phyloP scores from a whole-genome alignment of 2,113 vertebrate species.

The Galemys pyrenaicus region DNA sequence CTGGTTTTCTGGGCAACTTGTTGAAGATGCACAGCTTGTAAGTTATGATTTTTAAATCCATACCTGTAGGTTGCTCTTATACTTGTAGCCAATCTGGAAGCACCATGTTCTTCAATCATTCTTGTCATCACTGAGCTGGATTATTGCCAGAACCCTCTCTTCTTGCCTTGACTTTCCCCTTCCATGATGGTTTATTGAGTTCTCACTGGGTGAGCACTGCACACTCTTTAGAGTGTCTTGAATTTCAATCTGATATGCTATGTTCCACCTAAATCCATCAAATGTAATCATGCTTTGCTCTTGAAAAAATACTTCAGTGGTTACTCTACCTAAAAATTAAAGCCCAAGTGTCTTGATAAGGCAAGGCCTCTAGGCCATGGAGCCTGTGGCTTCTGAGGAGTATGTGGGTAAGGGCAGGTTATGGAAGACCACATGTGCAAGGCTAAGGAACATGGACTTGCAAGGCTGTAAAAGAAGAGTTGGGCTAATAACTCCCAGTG shows the following conservation, averaged over 20 bases:
- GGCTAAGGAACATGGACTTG: neutral
- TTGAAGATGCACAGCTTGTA: neutral
- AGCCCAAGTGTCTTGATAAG: neutral
- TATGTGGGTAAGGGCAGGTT: fast-evolving
- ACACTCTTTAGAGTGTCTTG: fast-evolving
- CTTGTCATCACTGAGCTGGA: neutral
- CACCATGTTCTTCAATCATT: neutral
- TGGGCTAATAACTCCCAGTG: neutral
- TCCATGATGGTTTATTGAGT: neutral
- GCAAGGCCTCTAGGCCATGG: fast-evolving
- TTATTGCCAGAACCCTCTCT: neutral
- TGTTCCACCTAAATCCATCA: neutral
- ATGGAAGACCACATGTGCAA: fast-evolving
- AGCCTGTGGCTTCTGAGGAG: neutral
- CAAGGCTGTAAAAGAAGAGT: neutral
- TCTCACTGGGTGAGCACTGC: fast-evolving
- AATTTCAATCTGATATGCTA: neutral
- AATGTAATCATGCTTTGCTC: neutral
- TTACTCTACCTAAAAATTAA: neutral
- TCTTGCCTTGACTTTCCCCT: neutral
- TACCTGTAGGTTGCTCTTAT: neutral
- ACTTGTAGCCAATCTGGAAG: neutral
- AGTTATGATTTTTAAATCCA: neutral
- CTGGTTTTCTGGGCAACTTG: neutral
- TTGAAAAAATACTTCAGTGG: neutral